A percentile compares a stretch with the other conserved stretches of the same genome.
These are phyloP conservation scores for Nasonia vitripennis DNA, from an alignment of 1,140 invertebrate genomes.

Conservation along the genomic window DNA sequence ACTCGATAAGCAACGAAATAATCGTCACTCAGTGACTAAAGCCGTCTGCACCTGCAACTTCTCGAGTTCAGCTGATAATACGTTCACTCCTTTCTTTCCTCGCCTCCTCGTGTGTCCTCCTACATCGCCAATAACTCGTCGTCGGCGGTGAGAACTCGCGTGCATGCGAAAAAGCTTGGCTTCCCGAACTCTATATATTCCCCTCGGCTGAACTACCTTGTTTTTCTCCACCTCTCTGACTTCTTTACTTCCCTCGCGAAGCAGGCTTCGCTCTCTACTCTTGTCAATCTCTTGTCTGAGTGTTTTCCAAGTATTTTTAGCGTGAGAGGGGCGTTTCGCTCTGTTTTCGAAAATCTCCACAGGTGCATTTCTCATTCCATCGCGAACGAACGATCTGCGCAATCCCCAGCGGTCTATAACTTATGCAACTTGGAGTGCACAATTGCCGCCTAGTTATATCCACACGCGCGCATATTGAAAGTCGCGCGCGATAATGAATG, in stretches of 20 bases:
- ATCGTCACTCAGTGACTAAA: too few relatives aligned
- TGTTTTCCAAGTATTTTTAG: neutral
- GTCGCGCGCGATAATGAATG: neutral
- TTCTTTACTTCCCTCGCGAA: neutral
- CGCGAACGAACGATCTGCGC: too few relatives aligned
- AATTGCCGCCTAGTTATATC: neutral
- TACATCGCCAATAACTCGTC: neutral
- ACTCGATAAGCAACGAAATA: too few relatives aligned
- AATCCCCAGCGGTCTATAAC: neutral
- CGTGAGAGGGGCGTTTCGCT: too few relatives aligned
- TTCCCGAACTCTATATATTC: neutral
- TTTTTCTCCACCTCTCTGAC: neutral
- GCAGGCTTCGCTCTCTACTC: neutral
- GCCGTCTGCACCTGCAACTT: too few relatives aligned
- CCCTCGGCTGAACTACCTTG: neutral
- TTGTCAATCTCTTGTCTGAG: neutral
- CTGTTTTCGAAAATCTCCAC: too few relatives aligned
- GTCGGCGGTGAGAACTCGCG: slow-evolving; percentile 5
- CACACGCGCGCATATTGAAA: neutral
- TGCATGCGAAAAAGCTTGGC: slow-evolving; percentile 25
- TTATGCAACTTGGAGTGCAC: neutral
- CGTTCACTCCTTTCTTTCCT: neutral
- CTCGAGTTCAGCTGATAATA: slow-evolving; percentile 7
- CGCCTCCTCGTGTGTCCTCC: neutral
- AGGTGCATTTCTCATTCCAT: too few relatives aligned